Evolutionary conservation across 1,140 invertebrate genomes (phyloP).

Genomic region (Parapsyche elsis): DNA sequence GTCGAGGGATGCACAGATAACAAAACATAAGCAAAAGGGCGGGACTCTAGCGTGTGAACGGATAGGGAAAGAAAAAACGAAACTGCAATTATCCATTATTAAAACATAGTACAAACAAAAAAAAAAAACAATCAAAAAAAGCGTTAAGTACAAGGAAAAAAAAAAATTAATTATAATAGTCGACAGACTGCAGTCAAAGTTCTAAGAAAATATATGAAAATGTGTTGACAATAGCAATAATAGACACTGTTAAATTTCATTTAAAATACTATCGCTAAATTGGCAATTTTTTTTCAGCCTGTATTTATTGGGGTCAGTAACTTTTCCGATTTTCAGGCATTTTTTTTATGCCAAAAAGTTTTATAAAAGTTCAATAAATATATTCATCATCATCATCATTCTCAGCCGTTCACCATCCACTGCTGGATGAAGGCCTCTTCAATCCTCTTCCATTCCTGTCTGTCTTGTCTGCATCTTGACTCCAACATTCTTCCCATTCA

Average conservation of each 20-base stretch:
- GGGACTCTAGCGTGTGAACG: slow-evolving; percentile 39
- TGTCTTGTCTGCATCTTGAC: neutral
- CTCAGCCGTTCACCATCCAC: too few species aligned
- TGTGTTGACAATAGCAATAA: too few species aligned
- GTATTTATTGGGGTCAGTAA: neutral
- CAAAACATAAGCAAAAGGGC: slow-evolving; percentile 55
- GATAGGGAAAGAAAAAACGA: slow-evolving; percentile 45
- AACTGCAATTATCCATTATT: slow-evolving; percentile 49
- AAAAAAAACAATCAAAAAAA: slow-evolving; percentile 11
- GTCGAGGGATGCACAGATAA: slow-evolving; percentile 33
- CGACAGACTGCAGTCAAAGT: too few species aligned
- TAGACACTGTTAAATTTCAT: too few species aligned
- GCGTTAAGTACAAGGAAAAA: neutral
- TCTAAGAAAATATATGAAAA: too few species aligned
- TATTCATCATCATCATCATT: too few species aligned
- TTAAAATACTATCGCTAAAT: too few species aligned
- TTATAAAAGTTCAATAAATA: neutral
- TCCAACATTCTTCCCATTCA: neutral
- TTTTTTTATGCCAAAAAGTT: neutral
- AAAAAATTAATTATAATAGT: neutral
- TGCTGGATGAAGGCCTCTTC: too few species aligned
- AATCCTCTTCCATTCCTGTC: too few species aligned
- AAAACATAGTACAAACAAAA: slow-evolving; percentile 21
- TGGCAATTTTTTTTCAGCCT: neutral
- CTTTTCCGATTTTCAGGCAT: too few species aligned